Percentiles rank a stretch among this genome's conserved stretches.
Evolutionary conservation across 2,113 vertebrate species (phyloP).

Genomic region (Lampris incognitus): DNA sequence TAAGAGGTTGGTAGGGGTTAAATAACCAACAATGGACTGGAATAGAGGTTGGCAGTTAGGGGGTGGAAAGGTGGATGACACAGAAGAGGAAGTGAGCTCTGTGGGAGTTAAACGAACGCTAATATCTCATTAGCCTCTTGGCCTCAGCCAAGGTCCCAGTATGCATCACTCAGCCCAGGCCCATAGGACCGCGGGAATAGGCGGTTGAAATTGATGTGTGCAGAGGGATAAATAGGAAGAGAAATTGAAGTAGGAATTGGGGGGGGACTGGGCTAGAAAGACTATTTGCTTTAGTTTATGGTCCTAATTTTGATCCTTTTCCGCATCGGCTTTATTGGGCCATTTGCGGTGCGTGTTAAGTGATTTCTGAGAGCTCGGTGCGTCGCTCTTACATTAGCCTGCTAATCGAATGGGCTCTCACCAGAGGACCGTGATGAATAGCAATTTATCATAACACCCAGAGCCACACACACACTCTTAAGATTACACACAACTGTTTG

Average conservation of each 20-base stretch:
- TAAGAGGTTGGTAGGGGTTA: conserved; percentile 58
- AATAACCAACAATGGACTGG: conserved; percentile 82
- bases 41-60: conserved; percentile 47
- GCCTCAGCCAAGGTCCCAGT: conserved; percentile 78
- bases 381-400: conserved; percentile 58
- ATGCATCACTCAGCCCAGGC: conserved; percentile 69
- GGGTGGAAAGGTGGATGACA: conserved; percentile 54
- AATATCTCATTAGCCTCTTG: conserved; percentile 92
- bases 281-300: conserved; percentile 77
- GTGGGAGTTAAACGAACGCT: conserved; percentile 87
- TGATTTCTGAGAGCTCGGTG: conserved; percentile 57
- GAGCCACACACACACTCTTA: conserved; percentile 25
- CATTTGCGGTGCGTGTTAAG: conserved; percentile 64
- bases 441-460: conserved; percentile 66
- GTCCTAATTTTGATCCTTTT: conserved; percentile 52
- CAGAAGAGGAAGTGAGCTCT: conserved; percentile 57
- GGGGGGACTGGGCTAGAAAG: conserved; percentile 48
- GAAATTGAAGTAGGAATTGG: conserved; percentile 5
- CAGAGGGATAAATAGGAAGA: conserved; percentile 39
- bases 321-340: conserved; percentile 33
- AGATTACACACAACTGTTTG: conserved; percentile 42
- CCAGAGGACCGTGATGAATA: conserved; percentile 55
- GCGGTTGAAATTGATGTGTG: conserved; percentile 59
- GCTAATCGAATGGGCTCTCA: conserved; percentile 68
- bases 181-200: conserved; percentile 59